Base-by-base conservation (phyloP, 2,888 invertebrate genomes). In the Ariolimax columbianus region DNA sequence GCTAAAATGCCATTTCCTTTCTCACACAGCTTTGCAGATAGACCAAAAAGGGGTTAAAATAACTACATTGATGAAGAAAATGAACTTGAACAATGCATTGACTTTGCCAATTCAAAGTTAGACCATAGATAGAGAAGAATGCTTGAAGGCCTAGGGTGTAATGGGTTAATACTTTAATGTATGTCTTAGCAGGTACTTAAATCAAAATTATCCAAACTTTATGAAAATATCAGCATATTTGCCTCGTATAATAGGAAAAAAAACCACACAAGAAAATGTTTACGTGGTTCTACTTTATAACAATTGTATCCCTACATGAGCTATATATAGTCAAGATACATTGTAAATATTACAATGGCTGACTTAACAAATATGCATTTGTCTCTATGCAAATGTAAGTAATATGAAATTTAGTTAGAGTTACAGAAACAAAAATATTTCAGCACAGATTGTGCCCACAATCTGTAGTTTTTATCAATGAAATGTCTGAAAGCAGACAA, bases 401-500 rank as follows among this genome's bases (percentile, higher is more conserved):
- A 26, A 9, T 40, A 3, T 38, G 7, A 72, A 19, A 55, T 23
- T 55, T 55, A 55, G 47, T 19, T 55, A 23, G 38, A 26, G 26
- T 26, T 26, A 40, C 4, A 36, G 6, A 23, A 11, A 33, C 3
- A 70, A 72, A 75, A n/a, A 47, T 11, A 55, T 55, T 70, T 19
- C 36, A 75, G 73, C 47, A 75, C 73, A 43, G 33, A 75, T 26
- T 7, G 73, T 75, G 43, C 73, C 73, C 73, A 75, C 73, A 75
- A 30, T 75, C 30, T 75, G 73, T 30, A 23, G 55, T 23, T 30
- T 17, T n/a, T 36, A 17, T 14, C 4, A 75, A 75, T 30, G 47
- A 47, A 75, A 75, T 47, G 73, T 75, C 73, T 75, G 73, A 75
- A 30, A 75, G n/a, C 77, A 59, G 77, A 77, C 77, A 23, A 55